Conservation (phyloP, 2,113 vertebrate species). For the Acrocephalus kingi region DNA sequence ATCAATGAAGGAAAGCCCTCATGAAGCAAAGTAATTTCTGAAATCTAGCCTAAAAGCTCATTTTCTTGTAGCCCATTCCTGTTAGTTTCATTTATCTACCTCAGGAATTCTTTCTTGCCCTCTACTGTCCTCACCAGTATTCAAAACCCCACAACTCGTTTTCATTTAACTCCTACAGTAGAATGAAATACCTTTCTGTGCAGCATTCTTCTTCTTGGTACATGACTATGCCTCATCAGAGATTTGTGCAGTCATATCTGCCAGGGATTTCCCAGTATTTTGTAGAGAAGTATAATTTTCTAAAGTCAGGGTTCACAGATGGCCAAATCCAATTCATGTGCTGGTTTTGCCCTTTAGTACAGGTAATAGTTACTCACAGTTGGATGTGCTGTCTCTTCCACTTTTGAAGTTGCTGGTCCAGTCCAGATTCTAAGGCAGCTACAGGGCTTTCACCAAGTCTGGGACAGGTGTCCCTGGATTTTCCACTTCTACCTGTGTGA, state of each 20-base stretch:
- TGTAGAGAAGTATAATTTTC: neutral
- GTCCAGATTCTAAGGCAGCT: neutral
- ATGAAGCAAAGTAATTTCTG: neutral
- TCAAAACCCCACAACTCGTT: neutral
- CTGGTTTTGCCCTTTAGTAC: neutral
- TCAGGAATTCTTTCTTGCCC: neutral
- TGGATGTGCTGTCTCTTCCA: neutral
- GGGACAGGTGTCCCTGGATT: neutral
- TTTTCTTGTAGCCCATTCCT: neutral
- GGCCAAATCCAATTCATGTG: neutral
- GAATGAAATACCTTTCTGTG: neutral
- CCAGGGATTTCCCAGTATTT: neutral
- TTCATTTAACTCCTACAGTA: neutral
- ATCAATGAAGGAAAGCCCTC: neutral
- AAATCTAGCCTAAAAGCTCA: neutral
- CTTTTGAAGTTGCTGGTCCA: neutral
- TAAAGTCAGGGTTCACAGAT: neutral
- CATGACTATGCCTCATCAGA: neutral
- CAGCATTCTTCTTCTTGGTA: neutral
- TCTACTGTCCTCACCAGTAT: neutral
- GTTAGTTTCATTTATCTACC: neutral
- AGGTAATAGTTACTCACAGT: neutral
- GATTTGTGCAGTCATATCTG: neutral
- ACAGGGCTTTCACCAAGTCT: neutral
- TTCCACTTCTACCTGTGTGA: neutral